Evolutionary conservation across 1,140 invertebrate genomes (phyloP), one percentile per base, ranked within the genome.

Genomic region (Probaryconus sp.): DNA sequence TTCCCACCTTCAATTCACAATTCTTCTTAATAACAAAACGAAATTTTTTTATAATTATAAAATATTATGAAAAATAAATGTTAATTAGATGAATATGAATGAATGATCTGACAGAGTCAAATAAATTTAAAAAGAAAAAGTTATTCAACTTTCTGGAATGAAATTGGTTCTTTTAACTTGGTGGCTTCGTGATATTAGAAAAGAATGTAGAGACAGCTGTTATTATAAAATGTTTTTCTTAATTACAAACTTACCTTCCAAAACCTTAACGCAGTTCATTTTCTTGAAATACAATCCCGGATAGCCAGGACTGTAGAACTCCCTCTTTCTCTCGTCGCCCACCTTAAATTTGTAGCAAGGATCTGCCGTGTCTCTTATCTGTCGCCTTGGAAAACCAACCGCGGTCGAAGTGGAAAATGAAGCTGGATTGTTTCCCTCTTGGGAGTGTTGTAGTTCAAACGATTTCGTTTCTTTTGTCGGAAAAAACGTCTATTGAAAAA

Each of bases 241-340:
- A 50, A 20, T 50, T 50, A 55, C 2, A n/a, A 43, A 78, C 89
- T 89, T 84, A 94, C 94, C 93, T 88, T 90, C 89, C 47, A 95
- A 89, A 14, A 92, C 87, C 35, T 89, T 89, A 37, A 92, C 89
- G 78, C 94, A 95, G 65, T 93, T 91, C 0, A 91, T 91, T 31
- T 91, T 89, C 75, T 92, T 92, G 2, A 92, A 91, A 86, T 95
- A 95, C 37, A 90, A 88, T 3, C 88, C 86, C 1, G 93, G 93
- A 85, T 92, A 94, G 58, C 90, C 89, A 0, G 94, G 94, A 61
- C 92, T 93, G 80, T 91, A 94, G 78, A 95, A 93, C 79, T 93
- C 92, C 28, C 86, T 87, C 69, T 89, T 89, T 6, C 78, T 79
- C 4, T 83, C 80, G 72, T 92, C 89, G 0, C 91, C 91, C 21